phyloP scores from a whole-genome alignment of 2,113 vertebrate genomes.

The Neomonachus schauinslandi region DNA sequence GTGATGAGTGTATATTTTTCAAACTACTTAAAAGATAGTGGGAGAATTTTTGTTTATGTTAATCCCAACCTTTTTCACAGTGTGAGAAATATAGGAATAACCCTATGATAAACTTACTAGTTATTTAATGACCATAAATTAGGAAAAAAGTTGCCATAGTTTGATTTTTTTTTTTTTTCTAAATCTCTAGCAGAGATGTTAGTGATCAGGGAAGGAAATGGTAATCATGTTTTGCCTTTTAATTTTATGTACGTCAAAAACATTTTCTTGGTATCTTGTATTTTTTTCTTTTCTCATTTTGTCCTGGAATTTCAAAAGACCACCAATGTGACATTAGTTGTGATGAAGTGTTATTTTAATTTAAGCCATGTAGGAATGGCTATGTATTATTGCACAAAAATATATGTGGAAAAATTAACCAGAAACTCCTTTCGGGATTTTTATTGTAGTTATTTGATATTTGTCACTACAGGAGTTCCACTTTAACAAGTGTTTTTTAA shows the following conservation, averaged over 20 bases:
- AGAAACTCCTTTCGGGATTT: conserved; percentile 8
- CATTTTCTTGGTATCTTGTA: conserved; percentile 4
- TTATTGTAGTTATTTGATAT: not conserved
- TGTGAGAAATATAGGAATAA: conserved; percentile 37
- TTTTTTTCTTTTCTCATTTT: conserved; percentile 14
- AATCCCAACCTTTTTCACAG: not conserved
- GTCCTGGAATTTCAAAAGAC: not conserved
- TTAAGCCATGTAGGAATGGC: not conserved
- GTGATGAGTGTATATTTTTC: not conserved
- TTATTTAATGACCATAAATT: not conserved
- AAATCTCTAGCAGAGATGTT: conserved; percentile 5
- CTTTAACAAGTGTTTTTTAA: not conserved
- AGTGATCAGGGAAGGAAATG: not conserved
- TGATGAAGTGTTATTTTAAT: conserved; percentile 15
- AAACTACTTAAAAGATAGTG: not conserved
- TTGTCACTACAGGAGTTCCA: not conserved
- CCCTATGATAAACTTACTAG: not conserved
- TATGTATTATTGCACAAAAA: not conserved
- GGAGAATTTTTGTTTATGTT: conserved; percentile 14
- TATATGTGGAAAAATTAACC: not conserved
- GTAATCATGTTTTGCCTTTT: conserved; percentile 48
- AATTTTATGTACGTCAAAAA: conserved; percentile 23
- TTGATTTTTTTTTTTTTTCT: not conserved
- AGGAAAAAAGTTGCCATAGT: conserved; percentile 4
- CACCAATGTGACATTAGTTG: not conserved